phyloP scores from a whole-genome alignment of 2,888 invertebrate genomes.

The Tipula unca region DNA sequence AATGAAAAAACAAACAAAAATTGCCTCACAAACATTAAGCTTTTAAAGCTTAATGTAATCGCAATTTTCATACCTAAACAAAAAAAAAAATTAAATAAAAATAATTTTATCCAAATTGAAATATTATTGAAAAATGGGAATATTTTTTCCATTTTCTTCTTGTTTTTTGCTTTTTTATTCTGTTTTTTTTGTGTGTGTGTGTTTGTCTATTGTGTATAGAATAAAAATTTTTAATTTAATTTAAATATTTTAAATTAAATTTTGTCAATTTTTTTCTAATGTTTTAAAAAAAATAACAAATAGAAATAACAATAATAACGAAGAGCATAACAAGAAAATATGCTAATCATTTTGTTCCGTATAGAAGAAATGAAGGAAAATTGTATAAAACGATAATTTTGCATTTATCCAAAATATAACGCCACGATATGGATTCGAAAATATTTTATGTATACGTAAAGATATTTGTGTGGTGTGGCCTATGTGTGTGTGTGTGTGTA shows the following conservation, averaged over 20 bases:
- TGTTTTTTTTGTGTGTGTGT: neutral
- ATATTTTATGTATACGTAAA: too few species aligned
- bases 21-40: neutral
- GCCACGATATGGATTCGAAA: neutral
- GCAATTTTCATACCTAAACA: neutral
- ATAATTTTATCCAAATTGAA: neutral
- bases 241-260: constrained; percentile 14
- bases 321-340: neutral
- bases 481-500: neutral
- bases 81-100: neutral
- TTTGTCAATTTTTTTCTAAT: constrained; percentile 1
- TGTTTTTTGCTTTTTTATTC: neutral
- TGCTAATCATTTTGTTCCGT: neutral
- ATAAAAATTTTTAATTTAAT: neutral
- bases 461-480: neutral
- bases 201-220: neutral
- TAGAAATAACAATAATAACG: constrained; percentile 1
- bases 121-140: neutral
- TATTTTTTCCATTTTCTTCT: neutral
- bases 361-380: neutral
- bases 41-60: constrained; percentile 14
- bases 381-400: neutral
- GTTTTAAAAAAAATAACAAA: neutral
- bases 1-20: neutral
- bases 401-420: neutral